phyloP scores from a whole-genome alignment of 2,888 invertebrate species.

The Bimastos eiseni region DNA sequence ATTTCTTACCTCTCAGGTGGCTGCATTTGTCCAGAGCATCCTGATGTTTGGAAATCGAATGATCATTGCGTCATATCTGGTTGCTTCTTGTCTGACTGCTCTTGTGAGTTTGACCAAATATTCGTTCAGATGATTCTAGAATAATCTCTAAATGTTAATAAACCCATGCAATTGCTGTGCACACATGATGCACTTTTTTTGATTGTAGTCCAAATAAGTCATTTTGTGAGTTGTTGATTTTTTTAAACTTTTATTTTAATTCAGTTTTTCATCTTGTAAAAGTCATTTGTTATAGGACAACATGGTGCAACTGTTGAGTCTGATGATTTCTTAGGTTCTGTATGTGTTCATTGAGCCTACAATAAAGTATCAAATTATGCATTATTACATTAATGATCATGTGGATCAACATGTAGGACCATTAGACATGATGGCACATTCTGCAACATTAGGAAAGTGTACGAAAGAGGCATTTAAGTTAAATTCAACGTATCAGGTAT shows the following conservation, averaged over 20 bases:
- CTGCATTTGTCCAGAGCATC: conserved; percentile 55
- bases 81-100: background rate
- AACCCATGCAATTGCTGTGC: background rate
- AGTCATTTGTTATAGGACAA: background rate
- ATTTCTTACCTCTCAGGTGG: background rate
- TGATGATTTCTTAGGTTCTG: background rate
- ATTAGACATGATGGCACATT: background rate
- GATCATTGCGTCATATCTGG: conserved; percentile 64
- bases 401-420: no score
- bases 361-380: no score
- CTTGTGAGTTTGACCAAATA: background rate
- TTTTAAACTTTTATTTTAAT: background rate
- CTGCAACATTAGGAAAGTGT: background rate
- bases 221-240: background rate
- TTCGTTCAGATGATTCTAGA: background rate
- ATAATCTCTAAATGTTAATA: background rate
- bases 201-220: background rate
- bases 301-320: background rate
- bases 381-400: background rate
- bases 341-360: background rate
- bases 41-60: conserved; percentile 69
- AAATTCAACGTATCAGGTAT: no score
- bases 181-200: background rate
- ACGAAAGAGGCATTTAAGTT: no score
- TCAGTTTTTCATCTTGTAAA: no score